Conservation (phyloP, 1,140 invertebrate genomes). For the Camponotus floridanus region DNA sequence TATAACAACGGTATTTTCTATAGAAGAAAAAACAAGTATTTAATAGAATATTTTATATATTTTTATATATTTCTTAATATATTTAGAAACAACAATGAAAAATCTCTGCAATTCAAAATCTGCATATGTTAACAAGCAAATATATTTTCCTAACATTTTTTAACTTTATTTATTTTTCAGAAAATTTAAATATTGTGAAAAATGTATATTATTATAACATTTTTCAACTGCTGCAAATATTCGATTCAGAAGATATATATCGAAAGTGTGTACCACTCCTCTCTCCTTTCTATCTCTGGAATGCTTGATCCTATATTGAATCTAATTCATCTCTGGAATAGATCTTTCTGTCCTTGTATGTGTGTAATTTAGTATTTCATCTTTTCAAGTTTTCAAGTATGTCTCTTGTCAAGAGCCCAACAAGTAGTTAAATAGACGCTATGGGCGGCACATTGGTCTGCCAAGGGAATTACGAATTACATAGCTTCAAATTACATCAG, state of each 20-base stretch:
- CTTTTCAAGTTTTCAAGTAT: background rate
- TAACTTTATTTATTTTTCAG: background rate
- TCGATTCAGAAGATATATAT: background rate
- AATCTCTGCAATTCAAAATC: background rate
- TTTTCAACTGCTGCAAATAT: background rate
- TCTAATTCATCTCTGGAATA: background rate
- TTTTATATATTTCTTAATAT: too few species aligned
- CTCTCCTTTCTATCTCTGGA: too few species aligned
- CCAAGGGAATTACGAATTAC: slow-evolving; percentile 49
- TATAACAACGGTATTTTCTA: background rate
- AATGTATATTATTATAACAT: too few species aligned
- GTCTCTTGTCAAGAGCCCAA: background rate
- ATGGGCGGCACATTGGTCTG: background rate
- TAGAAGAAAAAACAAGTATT: background rate
- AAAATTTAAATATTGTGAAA: background rate
- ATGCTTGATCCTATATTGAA: background rate
- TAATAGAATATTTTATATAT: too few species aligned
- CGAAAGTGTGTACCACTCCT: background rate
- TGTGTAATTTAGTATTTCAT: background rate
- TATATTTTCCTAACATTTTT: too few species aligned
- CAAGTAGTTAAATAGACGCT: slow-evolving; percentile 24
- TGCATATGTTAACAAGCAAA: too few species aligned
- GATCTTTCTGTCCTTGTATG: background rate
- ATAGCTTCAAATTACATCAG: slow-evolving; percentile 45
- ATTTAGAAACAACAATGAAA: too few species aligned